These are phyloP conservation scores for Drosophila equinoxialis DNA, from an alignment of 1,140 invertebrate genomes.

Conservation along the genomic window DNA sequence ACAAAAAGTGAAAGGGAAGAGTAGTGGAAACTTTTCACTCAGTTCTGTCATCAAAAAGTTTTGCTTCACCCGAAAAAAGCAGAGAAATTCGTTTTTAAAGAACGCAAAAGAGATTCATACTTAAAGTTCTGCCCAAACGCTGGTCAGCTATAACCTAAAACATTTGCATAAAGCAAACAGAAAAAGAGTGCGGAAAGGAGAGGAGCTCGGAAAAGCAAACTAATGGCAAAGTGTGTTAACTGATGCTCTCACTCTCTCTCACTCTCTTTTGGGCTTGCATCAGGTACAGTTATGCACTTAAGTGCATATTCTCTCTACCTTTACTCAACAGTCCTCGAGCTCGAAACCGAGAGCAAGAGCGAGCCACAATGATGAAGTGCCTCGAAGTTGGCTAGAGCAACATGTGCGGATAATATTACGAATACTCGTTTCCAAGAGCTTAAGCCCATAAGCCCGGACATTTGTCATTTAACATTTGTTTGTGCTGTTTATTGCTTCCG, in stretches of 20 bases:
- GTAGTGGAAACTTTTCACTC: slow-evolving; percentile 38
- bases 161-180: slow-evolving; percentile 5
- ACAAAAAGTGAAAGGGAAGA: background rate
- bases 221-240: slow-evolving; percentile 3
- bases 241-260: background rate
- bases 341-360: background rate
- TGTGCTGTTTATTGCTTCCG: slow-evolving; percentile 1
- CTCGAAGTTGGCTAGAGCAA: background rate
- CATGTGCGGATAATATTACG: slow-evolving; percentile 8
- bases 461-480: slow-evolving; percentile 7
- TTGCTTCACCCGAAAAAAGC: background rate
- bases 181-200: background rate
- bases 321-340: slow-evolving; percentile 21
- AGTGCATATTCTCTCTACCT: background rate
- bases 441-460: background rate
- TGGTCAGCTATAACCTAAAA: slow-evolving; percentile 10
- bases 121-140: background rate
- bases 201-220: background rate
- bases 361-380: slow-evolving; percentile 12
- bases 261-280: background rate
- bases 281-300: slow-evolving; percentile 17
- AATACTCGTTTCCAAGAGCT: slow-evolving; percentile 15
- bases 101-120: slow-evolving; percentile 1
- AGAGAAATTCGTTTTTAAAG: background rate
- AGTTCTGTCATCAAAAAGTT: slow-evolving; percentile 28